Evolutionary conservation across 2,797 vertebrate species (phyloP).

Genomic region (Pantherophis alleghaniensis): DNA sequence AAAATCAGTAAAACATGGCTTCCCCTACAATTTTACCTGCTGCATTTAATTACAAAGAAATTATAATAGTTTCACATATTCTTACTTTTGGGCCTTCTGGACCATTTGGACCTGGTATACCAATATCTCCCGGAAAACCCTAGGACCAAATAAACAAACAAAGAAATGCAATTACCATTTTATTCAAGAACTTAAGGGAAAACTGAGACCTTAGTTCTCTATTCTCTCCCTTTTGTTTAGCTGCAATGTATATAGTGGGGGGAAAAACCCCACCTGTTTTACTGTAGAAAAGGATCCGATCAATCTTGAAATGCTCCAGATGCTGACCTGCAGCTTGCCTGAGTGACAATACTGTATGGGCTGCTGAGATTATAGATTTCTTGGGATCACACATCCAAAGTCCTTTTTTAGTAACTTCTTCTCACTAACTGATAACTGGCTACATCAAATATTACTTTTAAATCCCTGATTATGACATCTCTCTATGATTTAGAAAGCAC

Average conservation of each 20-base stretch:
- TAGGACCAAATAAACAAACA: constrained; percentile 54
- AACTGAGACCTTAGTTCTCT: not conserved
- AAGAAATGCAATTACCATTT: not conserved
- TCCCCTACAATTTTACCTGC: not conserved
- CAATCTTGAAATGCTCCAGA: not conserved
- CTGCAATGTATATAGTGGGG: not conserved
- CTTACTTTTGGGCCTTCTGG: constrained; percentile 92
- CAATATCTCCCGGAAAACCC: constrained; percentile 98
- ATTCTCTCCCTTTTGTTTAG: not conserved
- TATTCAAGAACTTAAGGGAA: not conserved
- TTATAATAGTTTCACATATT: not conserved
- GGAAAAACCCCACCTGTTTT: not conserved
- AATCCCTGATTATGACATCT: not conserved
- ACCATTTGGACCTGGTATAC: constrained; percentile 90
- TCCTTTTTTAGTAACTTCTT: not conserved
- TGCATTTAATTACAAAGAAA: not conserved
- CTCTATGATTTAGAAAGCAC: not conserved
- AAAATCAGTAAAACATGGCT: not conserved
- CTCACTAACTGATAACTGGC: not conserved
- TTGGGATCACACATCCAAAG: not conserved
- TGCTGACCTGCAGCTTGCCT: not conserved
- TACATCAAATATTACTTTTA: not conserved
- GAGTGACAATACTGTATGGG: not conserved
- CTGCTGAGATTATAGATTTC: not conserved
- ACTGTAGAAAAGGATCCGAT: not conserved